phyloP scores from a whole-genome alignment of 2,113 vertebrate species.

The Leucopsar rothschildi region DNA sequence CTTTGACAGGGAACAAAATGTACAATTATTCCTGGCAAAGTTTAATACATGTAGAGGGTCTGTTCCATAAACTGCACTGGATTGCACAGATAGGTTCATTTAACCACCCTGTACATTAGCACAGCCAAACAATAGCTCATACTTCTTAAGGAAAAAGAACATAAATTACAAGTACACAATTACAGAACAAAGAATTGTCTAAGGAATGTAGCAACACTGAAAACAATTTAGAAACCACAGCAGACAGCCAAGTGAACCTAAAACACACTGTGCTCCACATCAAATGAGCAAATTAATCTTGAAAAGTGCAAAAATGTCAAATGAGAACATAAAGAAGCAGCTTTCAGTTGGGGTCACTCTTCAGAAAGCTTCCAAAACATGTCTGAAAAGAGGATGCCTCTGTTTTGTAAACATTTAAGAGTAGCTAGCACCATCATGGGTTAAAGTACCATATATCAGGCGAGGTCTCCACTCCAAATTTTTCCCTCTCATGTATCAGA shows the following conservation, averaged over 20 bases:
- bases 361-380: not conserved
- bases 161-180: not conserved
- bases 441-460: not conserved
- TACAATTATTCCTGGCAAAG: not conserved
- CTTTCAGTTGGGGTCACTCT: not conserved
- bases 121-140: conserved; percentile 21
- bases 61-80: not conserved
- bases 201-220: not conserved
- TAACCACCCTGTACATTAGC: not conserved
- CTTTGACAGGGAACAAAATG: not conserved
- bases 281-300: not conserved
- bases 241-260: not conserved
- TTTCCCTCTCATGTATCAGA: not conserved
- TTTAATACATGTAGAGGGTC: not conserved
- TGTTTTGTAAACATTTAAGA: not conserved
- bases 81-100: not conserved
- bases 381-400: not conserved
- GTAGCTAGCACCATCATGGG: not conserved
- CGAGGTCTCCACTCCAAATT: not conserved
- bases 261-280: not conserved
- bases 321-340: not conserved
- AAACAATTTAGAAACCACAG: not conserved
- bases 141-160: not conserved
- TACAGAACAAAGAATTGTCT: not conserved
- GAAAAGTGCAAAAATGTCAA: not conserved